Percentiles rank a stretch among this genome's conserved stretches.
Evolutionary conservation across 2,113 vertebrate genomes (phyloP).

Genomic region (Ascaphus truei): DNA sequence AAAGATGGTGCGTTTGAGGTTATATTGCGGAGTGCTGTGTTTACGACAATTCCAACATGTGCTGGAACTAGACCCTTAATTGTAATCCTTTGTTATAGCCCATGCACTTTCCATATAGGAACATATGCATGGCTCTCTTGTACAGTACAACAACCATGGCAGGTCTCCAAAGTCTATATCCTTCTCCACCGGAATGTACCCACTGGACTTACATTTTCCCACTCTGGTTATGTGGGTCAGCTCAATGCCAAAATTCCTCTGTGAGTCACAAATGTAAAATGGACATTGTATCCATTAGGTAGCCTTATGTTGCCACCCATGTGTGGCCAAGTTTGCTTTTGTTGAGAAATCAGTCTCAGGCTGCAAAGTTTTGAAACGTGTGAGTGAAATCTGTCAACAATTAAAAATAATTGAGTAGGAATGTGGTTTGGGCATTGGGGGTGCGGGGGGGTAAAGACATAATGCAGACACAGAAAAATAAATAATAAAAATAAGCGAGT

Average conservation of each 20-base stretch:
- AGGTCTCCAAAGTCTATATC: rapidly evolving
- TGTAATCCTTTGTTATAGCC: not conserved
- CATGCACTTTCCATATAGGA: constrained; percentile 16
- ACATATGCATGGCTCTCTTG: not conserved
- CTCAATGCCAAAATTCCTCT: constrained; percentile 12
- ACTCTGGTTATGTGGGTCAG: not conserved
- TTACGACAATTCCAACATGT: not conserved
- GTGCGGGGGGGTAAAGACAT: not conserved
- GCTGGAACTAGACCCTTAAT: not conserved
- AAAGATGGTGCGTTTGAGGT: not conserved
- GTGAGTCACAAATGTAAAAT: constrained; percentile 33
- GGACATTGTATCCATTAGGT: constrained; percentile 8
- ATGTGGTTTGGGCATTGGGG: not conserved
- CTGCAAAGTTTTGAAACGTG: not conserved
- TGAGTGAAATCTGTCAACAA: constrained; percentile 37
- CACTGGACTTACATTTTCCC: not conserved
- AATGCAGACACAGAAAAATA: constrained; percentile 9
- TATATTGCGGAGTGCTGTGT: not conserved
- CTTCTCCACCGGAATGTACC: constrained; percentile 18
- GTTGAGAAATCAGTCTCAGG: constrained; percentile 20
- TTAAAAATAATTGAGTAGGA: constrained; percentile 32
- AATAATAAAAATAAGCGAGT: not conserved
- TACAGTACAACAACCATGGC: not conserved
- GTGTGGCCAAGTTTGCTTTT: constrained; percentile 28
- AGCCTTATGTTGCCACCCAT: constrained; percentile 19